Conservation (phyloP, 2,888 invertebrate species). For the Dione vanillae region DNA sequence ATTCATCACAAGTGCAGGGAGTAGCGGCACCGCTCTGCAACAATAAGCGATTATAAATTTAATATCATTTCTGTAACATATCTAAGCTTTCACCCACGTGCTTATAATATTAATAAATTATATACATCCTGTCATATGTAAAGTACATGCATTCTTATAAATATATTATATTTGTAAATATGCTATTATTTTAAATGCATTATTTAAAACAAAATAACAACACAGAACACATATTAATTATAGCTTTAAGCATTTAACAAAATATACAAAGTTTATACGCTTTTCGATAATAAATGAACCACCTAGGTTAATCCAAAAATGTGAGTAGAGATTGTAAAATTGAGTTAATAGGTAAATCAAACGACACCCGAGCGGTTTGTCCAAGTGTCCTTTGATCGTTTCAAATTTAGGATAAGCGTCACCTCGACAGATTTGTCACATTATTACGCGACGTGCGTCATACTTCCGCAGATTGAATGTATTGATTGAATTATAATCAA, state of each 20-base stretch:
- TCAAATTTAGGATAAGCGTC: slow-evolving; percentile 55
- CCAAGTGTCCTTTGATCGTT: slow-evolving; percentile 35
- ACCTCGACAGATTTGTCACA: slow-evolving; percentile 53
- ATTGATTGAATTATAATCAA: slow-evolving; percentile 44
- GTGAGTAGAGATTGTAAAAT: slow-evolving; percentile 1
- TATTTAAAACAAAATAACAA: background rate
- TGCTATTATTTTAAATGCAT: background rate
- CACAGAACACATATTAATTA: background rate
- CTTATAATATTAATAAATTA: slow-evolving; percentile 13
- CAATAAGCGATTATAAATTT: slow-evolving; percentile 41
- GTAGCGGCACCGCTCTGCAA: slow-evolving; percentile 78
- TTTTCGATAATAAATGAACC: background rate
- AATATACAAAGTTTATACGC: background rate
- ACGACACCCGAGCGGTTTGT: slow-evolving; percentile 28
- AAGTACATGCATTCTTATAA: slow-evolving; percentile 23
- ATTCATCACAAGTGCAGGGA: slow-evolving; percentile 78
- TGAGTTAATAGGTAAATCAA: slow-evolving; percentile 23
- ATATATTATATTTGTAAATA: background rate
- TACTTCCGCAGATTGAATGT: slow-evolving; percentile 37
- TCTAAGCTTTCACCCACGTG: slow-evolving; percentile 29
- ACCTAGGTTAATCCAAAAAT: slow-evolving; percentile 1
- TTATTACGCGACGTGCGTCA: slow-evolving; percentile 51
- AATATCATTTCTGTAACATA: background rate
- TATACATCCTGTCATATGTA: slow-evolving; percentile 6
- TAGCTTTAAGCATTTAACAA: background rate